Base-by-base conservation (phyloP, 2,113 vertebrate genomes). In the Ariopsis seemanni region DNA sequence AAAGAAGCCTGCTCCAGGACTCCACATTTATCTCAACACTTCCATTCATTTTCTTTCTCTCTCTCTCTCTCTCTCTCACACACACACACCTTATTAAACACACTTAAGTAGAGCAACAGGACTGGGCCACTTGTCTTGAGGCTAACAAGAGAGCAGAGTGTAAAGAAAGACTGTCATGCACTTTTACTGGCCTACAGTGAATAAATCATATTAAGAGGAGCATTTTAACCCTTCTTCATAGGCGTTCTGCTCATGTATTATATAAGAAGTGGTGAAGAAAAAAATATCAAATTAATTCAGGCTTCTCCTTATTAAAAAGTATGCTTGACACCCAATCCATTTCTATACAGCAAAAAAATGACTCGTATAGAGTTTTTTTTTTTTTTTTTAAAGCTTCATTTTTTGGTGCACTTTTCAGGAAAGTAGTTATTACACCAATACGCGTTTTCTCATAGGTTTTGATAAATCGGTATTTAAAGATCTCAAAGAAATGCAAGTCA, bases 31-130 rank as follows among this genome's bases (percentile, higher is more conserved):
- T 96, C 95, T 95, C 91, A 91, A 92, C 92, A 93, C 91, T 91
- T 92, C 91, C 91, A 90, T 92, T 91, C 85, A 53, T 12, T 7
- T 22, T 27, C 69, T 27, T 12, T 67, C n/a, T 7, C 34, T 52
- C 69, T 52, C 17, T 4, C 22, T 34, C 69, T n/a, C 22, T 55
- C 20, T 2, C n/a, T 30, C 67, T 60, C 27, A 72, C 53, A 79
- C 92, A 93, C 94, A 67, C 62, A 62, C 52, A 48, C 94, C 93
- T 94, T 95, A 95, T 95, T 96, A 95, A 95, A 95, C 94, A 94
- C 92, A 93, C 93, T 95, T 95, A 94, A 95, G 95, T 95, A 93
- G 91, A 91, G 90, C 92, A 95, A 80, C 75, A 94, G 94, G 92
- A 93, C 92, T 91, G 90, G 83, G 82, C 52, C 88, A 90, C 80